Percentiles rank a stretch among this genome's conserved stretches.
Evolutionary conservation across 35 echinoderm and acorn worm genomes (phyloP).

Genomic region (Diadema setosum): DNA sequence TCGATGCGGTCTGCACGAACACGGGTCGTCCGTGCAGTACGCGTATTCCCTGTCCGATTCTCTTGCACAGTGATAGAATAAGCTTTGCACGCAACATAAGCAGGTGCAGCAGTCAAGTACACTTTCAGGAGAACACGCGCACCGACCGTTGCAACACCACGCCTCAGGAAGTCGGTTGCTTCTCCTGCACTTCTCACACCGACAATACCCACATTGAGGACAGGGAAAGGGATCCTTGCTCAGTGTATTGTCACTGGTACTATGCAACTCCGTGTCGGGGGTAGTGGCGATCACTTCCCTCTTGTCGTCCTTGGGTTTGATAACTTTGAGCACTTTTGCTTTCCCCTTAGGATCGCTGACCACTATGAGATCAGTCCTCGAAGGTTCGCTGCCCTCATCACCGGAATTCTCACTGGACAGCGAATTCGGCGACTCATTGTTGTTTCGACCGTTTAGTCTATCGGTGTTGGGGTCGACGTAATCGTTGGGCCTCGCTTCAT

Average conservation of each 20-base stretch:
- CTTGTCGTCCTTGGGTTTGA: constrained; percentile 52
- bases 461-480: constrained; percentile 53
- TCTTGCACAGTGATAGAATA: constrained; percentile 86
- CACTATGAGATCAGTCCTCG: constrained; percentile 31
- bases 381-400: not conserved
- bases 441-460: constrained; percentile 48
- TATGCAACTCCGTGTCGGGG: not conserved
- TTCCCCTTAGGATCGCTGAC: constrained; percentile 34
- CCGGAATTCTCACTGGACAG: not conserved
- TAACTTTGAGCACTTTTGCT: constrained; percentile 78
- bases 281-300: constrained; percentile 39
- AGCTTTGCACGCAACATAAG: constrained; percentile 66
- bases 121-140: constrained; percentile 68
- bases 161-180: constrained; percentile 57
- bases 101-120: constrained; percentile 71
- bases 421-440: constrained; percentile 55
- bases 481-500: constrained; percentile 56
- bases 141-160: constrained; percentile 65
- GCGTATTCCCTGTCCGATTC: constrained; percentile 63
- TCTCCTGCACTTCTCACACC: constrained; percentile 66
- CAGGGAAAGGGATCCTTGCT: constrained; percentile 63
- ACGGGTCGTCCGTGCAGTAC: constrained; percentile 67
- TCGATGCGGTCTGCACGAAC: constrained; percentile 67
- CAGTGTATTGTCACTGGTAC: not conserved
- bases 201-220: constrained; percentile 55